Conservation (phyloP, 1,140 invertebrate species). For the Eupeodes corollae region DNA sequence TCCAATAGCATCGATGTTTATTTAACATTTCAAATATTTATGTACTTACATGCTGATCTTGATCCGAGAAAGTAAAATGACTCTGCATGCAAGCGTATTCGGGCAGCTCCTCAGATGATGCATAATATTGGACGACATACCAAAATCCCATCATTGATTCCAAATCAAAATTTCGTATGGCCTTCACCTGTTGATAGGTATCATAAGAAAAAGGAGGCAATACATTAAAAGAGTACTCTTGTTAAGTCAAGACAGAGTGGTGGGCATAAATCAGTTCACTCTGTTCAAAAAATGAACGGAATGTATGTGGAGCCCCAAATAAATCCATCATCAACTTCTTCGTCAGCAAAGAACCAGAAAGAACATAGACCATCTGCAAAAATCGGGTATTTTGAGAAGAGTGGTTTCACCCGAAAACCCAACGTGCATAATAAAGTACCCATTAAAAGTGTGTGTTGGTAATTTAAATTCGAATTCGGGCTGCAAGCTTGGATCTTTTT, state of each 20-base stretch:
- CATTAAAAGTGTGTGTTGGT: too few species aligned
- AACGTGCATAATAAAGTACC: too few species aligned
- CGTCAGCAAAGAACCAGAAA: too few species aligned
- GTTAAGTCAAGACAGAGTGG: neutral
- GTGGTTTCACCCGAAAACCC: too few species aligned
- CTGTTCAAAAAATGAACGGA: neutral
- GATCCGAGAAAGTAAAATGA: conserved; percentile 47
- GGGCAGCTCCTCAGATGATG: conserved; percentile 69
- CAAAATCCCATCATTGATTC: conserved; percentile 56
- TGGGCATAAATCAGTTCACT: neutral
- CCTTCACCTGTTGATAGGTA: conserved; percentile 36
- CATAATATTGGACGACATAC: conserved; percentile 77
- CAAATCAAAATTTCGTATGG: conserved; percentile 43
- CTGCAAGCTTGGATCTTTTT: too few species aligned
- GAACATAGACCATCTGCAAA: too few species aligned
- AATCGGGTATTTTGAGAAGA: too few species aligned
- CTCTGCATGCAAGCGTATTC: conserved; percentile 73
- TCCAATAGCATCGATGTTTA: neutral
- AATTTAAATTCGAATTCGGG: too few species aligned
- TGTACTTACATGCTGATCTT: conserved; percentile 29
- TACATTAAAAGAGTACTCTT: neutral
- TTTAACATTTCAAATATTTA: neutral
- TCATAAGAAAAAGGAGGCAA: neutral
- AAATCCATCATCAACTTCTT: too few species aligned
- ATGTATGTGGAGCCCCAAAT: too few species aligned